Conservation (phyloP, 2,888 invertebrate genomes). For the Brenthis ino region DNA sequence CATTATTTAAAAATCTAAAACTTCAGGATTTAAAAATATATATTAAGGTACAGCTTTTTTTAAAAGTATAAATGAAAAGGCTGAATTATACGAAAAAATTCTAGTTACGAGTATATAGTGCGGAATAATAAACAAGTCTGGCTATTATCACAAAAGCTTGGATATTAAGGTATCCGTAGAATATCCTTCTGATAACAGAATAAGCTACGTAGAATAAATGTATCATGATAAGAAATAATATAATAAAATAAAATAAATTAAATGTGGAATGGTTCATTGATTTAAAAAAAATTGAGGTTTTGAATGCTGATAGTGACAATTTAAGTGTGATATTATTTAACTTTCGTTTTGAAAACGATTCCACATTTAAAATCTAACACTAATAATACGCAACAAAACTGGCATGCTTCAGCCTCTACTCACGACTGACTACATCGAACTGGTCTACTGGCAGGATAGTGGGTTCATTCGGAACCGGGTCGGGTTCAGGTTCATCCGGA, state of each 20-base stretch:
- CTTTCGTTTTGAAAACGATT: constrained; percentile 15
- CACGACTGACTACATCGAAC: constrained; percentile 74
- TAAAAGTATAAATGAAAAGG: no score
- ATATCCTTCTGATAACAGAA: not conserved
- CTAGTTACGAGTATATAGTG: no score
- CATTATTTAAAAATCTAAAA: no score
- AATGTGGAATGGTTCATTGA: constrained; percentile 2
- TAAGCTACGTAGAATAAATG: constrained; percentile 5
- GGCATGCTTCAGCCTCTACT: constrained; percentile 81
- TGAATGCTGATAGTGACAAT: not conserved
- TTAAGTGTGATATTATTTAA: not conserved
- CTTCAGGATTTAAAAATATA: no score
- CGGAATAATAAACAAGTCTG: no score
- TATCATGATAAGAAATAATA: constrained; percentile 12
- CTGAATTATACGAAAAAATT: no score
- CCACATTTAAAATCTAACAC: constrained; percentile 36
- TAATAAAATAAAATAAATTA: constrained; percentile 1
- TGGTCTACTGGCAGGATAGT: constrained; percentile 56
- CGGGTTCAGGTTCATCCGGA: constrained; percentile 40
- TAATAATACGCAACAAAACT: constrained; percentile 66
- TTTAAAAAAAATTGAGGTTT: not conserved
- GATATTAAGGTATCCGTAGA: no score
- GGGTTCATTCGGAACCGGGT: constrained; percentile 44
- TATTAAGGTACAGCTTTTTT: no score
- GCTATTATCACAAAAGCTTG: no score